These are phyloP conservation scores for Notothenia coriiceps DNA, from an alignment of 2,113 vertebrate species.

Conservation along the genomic window DNA sequence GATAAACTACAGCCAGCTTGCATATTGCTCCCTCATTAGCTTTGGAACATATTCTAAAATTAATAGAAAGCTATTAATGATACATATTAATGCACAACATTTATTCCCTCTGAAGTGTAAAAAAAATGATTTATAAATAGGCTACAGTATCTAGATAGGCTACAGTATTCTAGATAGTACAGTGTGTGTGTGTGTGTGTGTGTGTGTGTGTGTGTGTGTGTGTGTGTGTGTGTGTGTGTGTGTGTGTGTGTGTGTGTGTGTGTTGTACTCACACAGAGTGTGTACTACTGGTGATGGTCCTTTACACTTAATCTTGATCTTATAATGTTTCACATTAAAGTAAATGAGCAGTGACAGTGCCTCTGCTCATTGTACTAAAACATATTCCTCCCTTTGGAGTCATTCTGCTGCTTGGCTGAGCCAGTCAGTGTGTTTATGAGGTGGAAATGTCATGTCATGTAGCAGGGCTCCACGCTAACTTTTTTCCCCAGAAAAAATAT, in stretches of 20 bases:
- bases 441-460: background rate
- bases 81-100: constrained; percentile 10
- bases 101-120: background rate
- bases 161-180: background rate
- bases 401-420: background rate
- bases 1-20: constrained; percentile 28
- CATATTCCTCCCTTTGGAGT: background rate
- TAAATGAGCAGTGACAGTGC: background rate
- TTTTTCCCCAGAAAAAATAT: too few species aligned
- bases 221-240: background rate
- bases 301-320: background rate
- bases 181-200: background rate
- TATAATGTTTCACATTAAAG: background rate
- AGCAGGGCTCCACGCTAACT: too few species aligned
- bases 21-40: constrained; percentile 13
- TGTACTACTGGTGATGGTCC: too few species aligned
- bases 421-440: background rate
- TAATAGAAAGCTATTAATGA: constrained; percentile 25
- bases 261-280: too few species aligned
- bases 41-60: constrained; percentile 8
- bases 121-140: background rate
- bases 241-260: background rate
- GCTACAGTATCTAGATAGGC: background rate
- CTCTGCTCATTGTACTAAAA: background rate
- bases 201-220: background rate